phyloP scores from a whole-genome alignment of 1,140 invertebrate genomes.

The Pseudomyrmex flavicornis region DNA sequence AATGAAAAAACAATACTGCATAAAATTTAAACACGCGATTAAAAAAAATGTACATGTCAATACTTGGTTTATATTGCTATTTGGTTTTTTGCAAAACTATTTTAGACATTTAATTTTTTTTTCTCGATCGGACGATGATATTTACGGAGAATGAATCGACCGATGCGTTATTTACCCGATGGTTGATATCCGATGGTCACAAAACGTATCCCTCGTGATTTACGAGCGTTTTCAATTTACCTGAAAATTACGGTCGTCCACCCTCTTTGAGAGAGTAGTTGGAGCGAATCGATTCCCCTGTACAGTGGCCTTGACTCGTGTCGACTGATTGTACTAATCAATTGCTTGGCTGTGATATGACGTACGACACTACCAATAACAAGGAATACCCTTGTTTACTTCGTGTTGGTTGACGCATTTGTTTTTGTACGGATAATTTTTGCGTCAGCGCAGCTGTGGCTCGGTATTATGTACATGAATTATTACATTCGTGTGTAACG shows the following conservation, averaged over 20 bases:
- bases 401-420: not conserved
- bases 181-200: not conserved
- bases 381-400: conserved; percentile 41
- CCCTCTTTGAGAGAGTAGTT: not conserved
- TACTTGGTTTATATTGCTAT: not conserved
- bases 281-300: not conserved
- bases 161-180: conserved; percentile 26
- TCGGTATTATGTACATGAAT: conserved; percentile 6
- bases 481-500: not conserved
- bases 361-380: conserved; percentile 1
- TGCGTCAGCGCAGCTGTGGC: conserved; percentile 9
- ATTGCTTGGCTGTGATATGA: not conserved
- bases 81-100: not conserved
- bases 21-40: no score
- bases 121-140: not conserved
- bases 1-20: not conserved
- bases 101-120: not conserved
- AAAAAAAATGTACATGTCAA: no score
- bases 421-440: conserved; percentile 24
- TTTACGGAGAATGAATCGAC: conserved; percentile 1
- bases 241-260: conserved; percentile 1
- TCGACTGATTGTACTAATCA: conserved; percentile 13
- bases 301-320: not conserved
- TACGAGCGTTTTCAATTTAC: conserved; percentile 34
- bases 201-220: conserved; percentile 24